Conservation (phyloP, 2,888 invertebrate species). For the Clitarchus hookeri region DNA sequence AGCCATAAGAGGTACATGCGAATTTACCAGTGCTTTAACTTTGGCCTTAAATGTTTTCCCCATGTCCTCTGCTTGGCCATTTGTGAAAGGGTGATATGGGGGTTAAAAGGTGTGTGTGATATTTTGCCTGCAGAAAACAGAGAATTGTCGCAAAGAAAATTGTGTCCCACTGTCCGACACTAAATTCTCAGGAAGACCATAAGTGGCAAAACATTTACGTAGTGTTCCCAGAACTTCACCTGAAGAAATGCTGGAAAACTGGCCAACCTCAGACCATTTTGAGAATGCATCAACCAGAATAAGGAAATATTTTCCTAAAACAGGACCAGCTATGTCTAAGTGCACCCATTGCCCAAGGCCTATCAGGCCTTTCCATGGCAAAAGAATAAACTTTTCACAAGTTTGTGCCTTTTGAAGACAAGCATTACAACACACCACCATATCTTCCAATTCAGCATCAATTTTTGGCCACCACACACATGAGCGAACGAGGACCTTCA, state of each 20-base stretch:
- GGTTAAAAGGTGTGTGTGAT: not conserved
- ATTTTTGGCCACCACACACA: conserved; percentile 7
- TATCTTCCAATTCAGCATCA: not conserved
- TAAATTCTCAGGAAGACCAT: not conserved
- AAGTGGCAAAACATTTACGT: not conserved
- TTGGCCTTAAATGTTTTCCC: not conserved
- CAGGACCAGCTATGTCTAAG: not conserved
- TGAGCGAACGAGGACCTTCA: not conserved
- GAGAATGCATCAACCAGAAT: not conserved
- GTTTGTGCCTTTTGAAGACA: not conserved
- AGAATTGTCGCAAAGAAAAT: not conserved
- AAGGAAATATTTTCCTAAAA: not conserved
- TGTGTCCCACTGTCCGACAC: not conserved
- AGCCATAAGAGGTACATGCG: not conserved
- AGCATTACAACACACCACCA: not conserved
- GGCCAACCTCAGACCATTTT: not conserved
- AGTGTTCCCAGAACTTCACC: not conserved
- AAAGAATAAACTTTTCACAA: not conserved
- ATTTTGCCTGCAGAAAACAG: not conserved
- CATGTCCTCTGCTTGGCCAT: conserved; percentile 19
- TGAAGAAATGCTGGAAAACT: not conserved
- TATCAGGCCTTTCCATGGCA: not conserved
- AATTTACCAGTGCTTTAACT: not conserved
- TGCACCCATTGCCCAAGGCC: not conserved
- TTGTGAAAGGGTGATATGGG: conserved; percentile 15